Evolutionary conservation across 2,888 invertebrate species (phyloP).

Genomic region (Troides oblongomaculatus): DNA sequence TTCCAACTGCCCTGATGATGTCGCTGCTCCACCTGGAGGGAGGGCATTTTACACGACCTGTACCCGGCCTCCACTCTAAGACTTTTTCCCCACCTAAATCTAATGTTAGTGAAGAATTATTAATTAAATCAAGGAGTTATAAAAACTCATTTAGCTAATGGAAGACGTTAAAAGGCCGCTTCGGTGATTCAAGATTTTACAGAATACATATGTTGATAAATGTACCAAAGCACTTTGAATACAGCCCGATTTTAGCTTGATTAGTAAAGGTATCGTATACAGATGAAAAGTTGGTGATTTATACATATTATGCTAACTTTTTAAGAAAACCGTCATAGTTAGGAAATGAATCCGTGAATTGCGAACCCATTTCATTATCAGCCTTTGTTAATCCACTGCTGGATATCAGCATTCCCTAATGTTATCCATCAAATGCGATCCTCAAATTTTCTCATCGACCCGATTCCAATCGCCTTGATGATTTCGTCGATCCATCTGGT

Average conservation of each 20-base stretch:
- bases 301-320: not conserved
- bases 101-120: not conserved
- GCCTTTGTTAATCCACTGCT: no score
- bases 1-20: no score
- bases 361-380: no score
- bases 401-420: no score
- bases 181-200: constrained; percentile 7
- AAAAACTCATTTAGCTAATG: constrained; percentile 16
- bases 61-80: no score
- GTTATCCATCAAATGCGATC: no score
- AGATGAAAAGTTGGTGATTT: not conserved
- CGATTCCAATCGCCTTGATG: no score
- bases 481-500: no score
- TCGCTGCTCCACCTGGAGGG: no score
- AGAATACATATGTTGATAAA: not conserved
- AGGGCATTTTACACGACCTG: no score
- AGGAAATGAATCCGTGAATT: no score
- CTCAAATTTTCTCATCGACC: no score
- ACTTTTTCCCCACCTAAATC: not conserved
- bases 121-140: not conserved
- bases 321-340: not conserved
- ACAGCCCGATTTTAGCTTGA: not conserved
- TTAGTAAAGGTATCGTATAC: not conserved
- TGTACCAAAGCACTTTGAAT: not conserved
- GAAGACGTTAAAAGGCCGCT: constrained; percentile 19